Percentiles rank a stretch among this genome's conserved stretches.
Conservation (phyloP, 1,140 invertebrate species). For the Platorchestia sp. region DNA sequence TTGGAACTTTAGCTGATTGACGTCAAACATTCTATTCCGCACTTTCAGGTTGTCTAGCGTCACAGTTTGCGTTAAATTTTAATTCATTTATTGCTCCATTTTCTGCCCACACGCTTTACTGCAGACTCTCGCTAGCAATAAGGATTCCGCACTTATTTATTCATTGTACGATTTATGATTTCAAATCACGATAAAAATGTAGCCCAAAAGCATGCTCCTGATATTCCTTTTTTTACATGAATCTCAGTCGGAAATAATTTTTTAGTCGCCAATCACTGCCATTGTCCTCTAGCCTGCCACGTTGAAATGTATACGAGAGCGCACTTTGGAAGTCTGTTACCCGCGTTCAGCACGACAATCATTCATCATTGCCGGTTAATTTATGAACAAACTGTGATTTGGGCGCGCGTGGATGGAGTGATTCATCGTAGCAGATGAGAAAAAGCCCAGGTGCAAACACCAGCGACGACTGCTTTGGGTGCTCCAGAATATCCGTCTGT, state of each 20-base stretch:
- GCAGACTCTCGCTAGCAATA: background rate
- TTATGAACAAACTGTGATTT: slow-evolving; percentile 12
- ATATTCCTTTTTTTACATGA: background rate
- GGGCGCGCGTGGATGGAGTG: background rate
- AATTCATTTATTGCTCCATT: background rate
- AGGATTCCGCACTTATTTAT: background rate
- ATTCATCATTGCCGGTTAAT: background rate
- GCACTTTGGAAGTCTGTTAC: background rate
- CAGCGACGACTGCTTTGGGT: background rate
- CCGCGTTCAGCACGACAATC: background rate
- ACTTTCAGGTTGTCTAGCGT: background rate
- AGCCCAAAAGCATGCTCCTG: background rate
- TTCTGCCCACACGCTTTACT: background rate
- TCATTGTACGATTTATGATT: background rate
- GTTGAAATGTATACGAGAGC: background rate
- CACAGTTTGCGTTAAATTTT: background rate
- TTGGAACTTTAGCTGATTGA: background rate
- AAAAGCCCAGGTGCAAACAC: slow-evolving; percentile 54
- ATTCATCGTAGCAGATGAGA: slow-evolving; percentile 21
- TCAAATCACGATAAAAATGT: background rate
- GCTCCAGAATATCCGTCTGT: slow-evolving; percentile 50
- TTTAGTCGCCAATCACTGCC: background rate
- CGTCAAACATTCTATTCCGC: background rate
- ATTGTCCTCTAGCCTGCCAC: background rate
- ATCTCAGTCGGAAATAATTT: background rate